Percentiles rank a stretch among this genome's conserved stretches.
phyloP scores from a whole-genome alignment of 2,113 vertebrate genomes.

The Brachypodius melanocephalos region DNA sequence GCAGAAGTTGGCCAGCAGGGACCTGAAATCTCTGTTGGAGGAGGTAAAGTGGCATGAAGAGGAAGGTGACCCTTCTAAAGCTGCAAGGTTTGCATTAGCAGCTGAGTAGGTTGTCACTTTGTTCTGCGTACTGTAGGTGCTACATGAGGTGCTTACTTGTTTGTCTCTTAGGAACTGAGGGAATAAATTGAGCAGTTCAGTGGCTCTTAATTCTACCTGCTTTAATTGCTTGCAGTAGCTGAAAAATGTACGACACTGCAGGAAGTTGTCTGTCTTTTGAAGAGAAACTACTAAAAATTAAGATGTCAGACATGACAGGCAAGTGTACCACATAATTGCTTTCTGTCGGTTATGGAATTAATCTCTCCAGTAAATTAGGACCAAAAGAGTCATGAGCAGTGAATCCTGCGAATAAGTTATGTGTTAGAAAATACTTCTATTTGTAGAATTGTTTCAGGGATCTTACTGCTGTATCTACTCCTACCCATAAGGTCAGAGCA shows the following conservation, averaged over 20 bases:
- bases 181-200: not conserved
- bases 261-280: not conserved
- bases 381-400: not conserved
- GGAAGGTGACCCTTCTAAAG: not conserved
- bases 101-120: not conserved
- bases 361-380: not conserved
- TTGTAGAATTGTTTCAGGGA: not conserved
- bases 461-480: not conserved
- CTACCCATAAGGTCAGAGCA: not conserved
- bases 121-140: rapidly evolving
- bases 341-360: not conserved
- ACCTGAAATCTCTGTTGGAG: not conserved
- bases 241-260: not conserved
- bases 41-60: not conserved
- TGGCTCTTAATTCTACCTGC: not conserved
- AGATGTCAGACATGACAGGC: not conserved
- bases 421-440: not conserved
- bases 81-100: not conserved
- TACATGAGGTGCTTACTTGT: not conserved
- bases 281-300: not conserved
- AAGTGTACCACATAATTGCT: not conserved
- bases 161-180: not conserved
- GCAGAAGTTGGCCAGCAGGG: not conserved
- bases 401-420: not conserved
- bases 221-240: not conserved